These are phyloP conservation scores for Notarius quadriscutis DNA, from an alignment of 2,113 vertebrate species.

Conservation along the genomic window DNA sequence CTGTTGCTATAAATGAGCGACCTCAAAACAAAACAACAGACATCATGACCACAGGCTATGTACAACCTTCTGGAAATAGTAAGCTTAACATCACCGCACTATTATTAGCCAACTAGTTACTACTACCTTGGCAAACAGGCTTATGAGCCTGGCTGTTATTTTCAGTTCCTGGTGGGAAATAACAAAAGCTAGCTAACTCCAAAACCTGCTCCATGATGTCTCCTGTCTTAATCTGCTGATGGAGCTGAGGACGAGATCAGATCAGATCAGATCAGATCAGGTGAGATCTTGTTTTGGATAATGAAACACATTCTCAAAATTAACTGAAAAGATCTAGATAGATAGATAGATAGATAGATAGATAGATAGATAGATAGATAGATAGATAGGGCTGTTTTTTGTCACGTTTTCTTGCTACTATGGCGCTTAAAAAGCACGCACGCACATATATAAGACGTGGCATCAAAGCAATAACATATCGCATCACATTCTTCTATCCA, in stretches of 20 bases:
- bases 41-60: neutral
- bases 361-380: neutral
- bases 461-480: neutral
- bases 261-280: neutral
- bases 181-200: neutral
- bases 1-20: slow-evolving; percentile 11
- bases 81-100: neutral
- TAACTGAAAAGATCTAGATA: neutral
- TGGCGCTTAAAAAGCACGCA: neutral
- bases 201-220: slow-evolving; percentile 10
- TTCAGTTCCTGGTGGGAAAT: slow-evolving; percentile 18
- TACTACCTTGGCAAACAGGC: slow-evolving; percentile 35
- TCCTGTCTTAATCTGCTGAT: neutral
- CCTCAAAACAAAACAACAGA: slow-evolving; percentile 13
- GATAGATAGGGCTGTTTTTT: neutral
- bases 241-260: neutral
- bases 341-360: neutral
- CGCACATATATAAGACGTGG: neutral
- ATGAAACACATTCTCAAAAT: neutral
- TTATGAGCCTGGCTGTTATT: neutral
- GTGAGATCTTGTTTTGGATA: neutral
- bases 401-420: neutral
- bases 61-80: slow-evolving; percentile 24
- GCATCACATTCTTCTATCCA: neutral
- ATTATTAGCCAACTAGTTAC: slow-evolving; percentile 35